Evolutionary conservation across 1,140 invertebrate genomes (phyloP).

Genomic region (Megalopta genalis): DNA sequence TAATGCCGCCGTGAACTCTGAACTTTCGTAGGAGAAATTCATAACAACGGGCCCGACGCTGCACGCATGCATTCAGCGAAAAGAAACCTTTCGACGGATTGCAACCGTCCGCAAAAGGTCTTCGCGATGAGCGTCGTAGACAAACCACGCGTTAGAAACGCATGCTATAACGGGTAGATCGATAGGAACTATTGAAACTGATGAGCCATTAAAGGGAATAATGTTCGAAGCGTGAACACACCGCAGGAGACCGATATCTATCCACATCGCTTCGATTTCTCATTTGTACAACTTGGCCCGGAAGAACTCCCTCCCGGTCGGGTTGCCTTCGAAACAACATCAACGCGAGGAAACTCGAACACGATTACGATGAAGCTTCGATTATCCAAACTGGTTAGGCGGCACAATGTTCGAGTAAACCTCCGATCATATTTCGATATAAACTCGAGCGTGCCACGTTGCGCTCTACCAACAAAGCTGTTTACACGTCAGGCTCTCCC

Average conservation of each 20-base stretch:
- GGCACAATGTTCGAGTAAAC: too few relatives aligned
- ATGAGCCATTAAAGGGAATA: slow-evolving; percentile 14
- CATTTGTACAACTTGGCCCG: neutral
- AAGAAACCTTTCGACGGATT: slow-evolving; percentile 1
- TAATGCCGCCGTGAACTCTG: slow-evolving; percentile 35
- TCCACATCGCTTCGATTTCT: neutral
- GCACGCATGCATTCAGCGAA: neutral
- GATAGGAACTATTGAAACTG: slow-evolving; percentile 28
- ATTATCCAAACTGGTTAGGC: neutral
- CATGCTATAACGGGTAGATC: slow-evolving; percentile 19
- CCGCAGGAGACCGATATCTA: neutral
- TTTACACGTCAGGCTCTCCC: too few relatives aligned
- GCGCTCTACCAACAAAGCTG: too few relatives aligned
- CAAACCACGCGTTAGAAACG: neutral
- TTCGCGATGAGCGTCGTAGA: neutral
- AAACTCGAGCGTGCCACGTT: too few relatives aligned
- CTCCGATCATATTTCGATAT: too few relatives aligned
- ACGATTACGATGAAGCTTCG: neutral
- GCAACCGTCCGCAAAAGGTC: neutral
- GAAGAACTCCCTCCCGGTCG: neutral
- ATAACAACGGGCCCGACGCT: neutral
- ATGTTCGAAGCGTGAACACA: neutral
- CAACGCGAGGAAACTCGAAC: neutral
- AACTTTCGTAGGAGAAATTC: slow-evolving; percentile 29
- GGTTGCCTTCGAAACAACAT: neutral